Conservation (phyloP, 2,113 vertebrate genomes). For the Phaethon lepturus region DNA sequence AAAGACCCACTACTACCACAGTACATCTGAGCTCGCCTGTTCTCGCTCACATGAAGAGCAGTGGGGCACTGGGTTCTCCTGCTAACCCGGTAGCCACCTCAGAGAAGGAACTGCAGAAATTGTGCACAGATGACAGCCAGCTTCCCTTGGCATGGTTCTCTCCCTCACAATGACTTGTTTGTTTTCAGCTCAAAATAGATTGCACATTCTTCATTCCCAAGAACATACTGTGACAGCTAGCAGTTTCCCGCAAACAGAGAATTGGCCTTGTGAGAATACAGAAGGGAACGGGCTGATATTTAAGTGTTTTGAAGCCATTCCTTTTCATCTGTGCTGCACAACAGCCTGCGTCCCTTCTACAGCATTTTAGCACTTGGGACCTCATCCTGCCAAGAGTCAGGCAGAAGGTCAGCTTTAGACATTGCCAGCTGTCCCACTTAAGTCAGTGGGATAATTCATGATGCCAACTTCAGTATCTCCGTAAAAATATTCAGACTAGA, state of each 20-base stretch:
- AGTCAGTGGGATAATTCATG: background rate
- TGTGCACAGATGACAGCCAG: background rate
- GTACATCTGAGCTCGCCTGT: background rate
- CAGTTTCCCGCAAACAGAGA: background rate
- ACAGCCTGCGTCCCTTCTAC: background rate
- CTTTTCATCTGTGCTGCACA: background rate
- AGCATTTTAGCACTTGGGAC: background rate
- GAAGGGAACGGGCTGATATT: background rate
- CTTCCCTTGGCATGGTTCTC: background rate
- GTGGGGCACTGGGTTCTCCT: background rate
- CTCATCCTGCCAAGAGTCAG: background rate
- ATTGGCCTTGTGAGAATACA: rapidly evolving
- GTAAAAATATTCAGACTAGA: background rate
- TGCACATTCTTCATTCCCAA: background rate
- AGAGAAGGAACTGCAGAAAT: background rate
- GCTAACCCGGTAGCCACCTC: background rate
- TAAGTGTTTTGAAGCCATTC: background rate
- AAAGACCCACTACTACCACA: background rate
- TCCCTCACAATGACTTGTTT: background rate
- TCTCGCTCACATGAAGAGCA: background rate
- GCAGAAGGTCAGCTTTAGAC: background rate
- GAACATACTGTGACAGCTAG: background rate
- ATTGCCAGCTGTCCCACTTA: background rate
- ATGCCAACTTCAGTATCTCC: background rate
- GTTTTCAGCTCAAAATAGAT: background rate